Evolutionary conservation across 1,140 invertebrate genomes (phyloP).

Genomic region (Pygmarrhopalites habei): DNA sequence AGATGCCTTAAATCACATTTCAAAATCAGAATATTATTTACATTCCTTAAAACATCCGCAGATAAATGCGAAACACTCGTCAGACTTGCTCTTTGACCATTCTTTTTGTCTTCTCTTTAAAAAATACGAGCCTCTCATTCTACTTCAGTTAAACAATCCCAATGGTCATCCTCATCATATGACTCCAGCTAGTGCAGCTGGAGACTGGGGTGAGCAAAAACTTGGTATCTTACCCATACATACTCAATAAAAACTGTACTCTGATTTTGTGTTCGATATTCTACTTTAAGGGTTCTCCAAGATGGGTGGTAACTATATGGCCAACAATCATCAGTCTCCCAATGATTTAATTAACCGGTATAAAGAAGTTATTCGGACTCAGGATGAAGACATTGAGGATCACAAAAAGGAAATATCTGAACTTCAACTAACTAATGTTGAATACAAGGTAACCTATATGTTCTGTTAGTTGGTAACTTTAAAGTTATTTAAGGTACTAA

Average conservation of each 20-base stretch:
- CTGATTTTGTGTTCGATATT: no score
- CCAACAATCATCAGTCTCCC: slow-evolving; percentile 45
- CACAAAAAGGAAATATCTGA: slow-evolving; percentile 28
- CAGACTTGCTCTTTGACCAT: slow-evolving; percentile 84
- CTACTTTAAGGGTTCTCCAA: slow-evolving; percentile 20
- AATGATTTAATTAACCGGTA: slow-evolving; percentile 65
- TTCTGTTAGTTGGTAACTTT: no score
- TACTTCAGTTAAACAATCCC: slow-evolving; percentile 25
- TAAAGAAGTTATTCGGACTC: slow-evolving; percentile 54
- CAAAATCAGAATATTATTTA: slow-evolving; percentile 83
- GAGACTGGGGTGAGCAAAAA: no score
- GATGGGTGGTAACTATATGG: slow-evolving; percentile 20
- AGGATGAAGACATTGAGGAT: slow-evolving; percentile 32
- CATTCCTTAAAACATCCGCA: slow-evolving; percentile 89
- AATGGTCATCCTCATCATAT: background rate
- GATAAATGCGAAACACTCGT: slow-evolving; percentile 62
- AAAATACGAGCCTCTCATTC: slow-evolving; percentile 49
- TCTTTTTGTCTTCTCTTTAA: slow-evolving; percentile 89
- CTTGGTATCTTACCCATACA: no score
- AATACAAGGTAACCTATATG: slow-evolving; percentile 35
- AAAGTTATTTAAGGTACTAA: no score
- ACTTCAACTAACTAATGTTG: slow-evolving; percentile 19
- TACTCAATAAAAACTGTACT: no score
- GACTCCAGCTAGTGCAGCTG: background rate
- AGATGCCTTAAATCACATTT: slow-evolving; percentile 76